Conservation (phyloP, 2,888 invertebrate genomes). For the Andrena fulva region DNA sequence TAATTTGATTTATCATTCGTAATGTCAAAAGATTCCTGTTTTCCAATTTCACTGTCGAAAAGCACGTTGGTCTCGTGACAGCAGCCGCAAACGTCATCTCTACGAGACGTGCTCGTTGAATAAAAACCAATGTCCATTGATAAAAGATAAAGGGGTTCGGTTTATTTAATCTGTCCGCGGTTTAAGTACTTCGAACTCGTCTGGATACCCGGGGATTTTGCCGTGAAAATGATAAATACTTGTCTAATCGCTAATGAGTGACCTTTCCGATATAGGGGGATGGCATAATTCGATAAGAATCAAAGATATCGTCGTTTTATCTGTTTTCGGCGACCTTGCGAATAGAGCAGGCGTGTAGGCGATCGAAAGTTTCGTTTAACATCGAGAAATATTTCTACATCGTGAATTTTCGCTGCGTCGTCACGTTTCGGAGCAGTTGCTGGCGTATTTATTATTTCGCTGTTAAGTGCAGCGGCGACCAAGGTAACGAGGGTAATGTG, state of each 20-base stretch:
- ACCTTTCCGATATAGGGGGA: background rate
- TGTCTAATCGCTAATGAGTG: background rate
- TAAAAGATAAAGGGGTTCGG: no score
- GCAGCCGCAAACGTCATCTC: no score
- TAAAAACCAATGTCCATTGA: no score
- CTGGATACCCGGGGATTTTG: background rate
- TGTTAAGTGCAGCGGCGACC: background rate
- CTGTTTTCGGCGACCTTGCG: background rate
- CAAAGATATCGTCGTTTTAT: background rate
- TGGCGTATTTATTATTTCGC: background rate
- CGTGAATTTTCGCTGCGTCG: background rate
- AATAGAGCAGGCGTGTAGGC: background rate
- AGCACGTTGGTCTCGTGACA: no score
- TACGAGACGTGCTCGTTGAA: no score
- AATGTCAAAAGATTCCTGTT: background rate
- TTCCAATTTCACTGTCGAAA: background rate
- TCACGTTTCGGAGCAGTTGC: background rate
- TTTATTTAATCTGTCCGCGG: no score
- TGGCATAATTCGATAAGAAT: background rate
- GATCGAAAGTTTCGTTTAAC: background rate
- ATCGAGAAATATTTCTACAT: background rate
- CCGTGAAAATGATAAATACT: background rate
- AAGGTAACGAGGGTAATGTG: background rate
- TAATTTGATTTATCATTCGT: background rate
- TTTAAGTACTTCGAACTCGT: background rate